Conservation (phyloP, 2,888 invertebrate species). For the Synanthedon andrenaeformis region DNA sequence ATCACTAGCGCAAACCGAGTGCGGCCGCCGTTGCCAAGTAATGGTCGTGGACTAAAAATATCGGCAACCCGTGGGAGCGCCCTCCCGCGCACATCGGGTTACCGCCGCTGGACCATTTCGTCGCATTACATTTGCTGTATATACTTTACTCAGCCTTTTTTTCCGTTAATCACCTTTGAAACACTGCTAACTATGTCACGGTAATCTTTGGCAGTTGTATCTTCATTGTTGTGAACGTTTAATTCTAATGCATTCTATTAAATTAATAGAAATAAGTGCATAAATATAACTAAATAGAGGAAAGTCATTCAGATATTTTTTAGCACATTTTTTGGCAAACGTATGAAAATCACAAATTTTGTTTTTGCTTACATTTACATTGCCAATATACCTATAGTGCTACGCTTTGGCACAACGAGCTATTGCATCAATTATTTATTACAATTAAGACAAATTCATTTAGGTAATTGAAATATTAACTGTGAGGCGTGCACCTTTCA, state of each 20-base stretch:
- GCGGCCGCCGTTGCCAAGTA: slow-evolving; percentile 74
- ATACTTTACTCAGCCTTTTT: slow-evolving; percentile 11
- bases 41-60: slow-evolving; percentile 77
- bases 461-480: background rate
- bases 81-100: slow-evolving; percentile 66
- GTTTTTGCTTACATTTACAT: background rate
- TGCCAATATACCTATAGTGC: background rate
- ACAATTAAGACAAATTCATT: background rate
- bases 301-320: slow-evolving; percentile 5
- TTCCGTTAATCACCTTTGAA: background rate
- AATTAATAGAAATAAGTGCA: too few species aligned
- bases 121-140: slow-evolving; percentile 39
- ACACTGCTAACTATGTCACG: background rate
- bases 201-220: too few species aligned
- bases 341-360: slow-evolving; percentile 2
- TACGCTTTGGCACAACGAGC: background rate
- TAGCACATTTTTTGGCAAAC: slow-evolving; percentile 10
- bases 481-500: slow-evolving; percentile 28
- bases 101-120: slow-evolving; percentile 61
- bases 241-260: too few species aligned
- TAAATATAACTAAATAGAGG: too few species aligned
- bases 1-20: slow-evolving; percentile 62
- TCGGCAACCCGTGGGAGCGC: slow-evolving; percentile 71
- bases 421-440: background rate
- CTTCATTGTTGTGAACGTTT: too few species aligned